Conservation (phyloP, 1,140 invertebrate genomes). For the Hetaerina americana region DNA sequence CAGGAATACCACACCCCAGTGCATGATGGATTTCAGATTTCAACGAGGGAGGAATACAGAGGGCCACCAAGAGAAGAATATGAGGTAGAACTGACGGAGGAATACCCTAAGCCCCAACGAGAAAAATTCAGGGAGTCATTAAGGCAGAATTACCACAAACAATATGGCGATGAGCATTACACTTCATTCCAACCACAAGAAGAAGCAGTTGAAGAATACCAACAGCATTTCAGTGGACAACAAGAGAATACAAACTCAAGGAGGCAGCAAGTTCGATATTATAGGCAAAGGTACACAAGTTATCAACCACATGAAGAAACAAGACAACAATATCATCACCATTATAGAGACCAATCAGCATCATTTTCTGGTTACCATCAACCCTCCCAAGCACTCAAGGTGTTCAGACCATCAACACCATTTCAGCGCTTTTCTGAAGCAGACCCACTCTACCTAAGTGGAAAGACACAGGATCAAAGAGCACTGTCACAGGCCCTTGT, state of each 20-base stretch:
- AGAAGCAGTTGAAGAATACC: not conserved
- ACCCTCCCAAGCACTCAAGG: not conserved
- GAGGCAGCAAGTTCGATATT: not conserved
- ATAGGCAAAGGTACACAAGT: not conserved
- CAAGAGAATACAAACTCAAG: not conserved
- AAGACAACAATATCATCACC: not conserved
- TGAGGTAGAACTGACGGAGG: no score
- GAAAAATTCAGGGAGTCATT: no score
- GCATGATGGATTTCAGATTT: not conserved
- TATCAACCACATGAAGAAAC: not conserved
- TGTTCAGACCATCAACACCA: constrained; percentile 1
- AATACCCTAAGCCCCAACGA: no score
- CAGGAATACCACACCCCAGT: not conserved
- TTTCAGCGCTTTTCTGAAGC: constrained; percentile 13
- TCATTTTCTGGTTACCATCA: not conserved
- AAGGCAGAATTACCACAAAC: not conserved
- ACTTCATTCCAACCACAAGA: no score
- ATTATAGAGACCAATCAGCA: not conserved
- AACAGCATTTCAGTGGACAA: not conserved
- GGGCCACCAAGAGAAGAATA: no score
- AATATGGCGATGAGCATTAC: no score
- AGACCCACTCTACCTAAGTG: constrained; percentile 17
- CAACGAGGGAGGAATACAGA: not conserved
- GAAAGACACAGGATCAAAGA: not conserved
- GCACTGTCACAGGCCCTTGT: not conserved